phyloP scores from a whole-genome alignment of 2,888 invertebrate species.

The Drosophila subsilvestris region DNA sequence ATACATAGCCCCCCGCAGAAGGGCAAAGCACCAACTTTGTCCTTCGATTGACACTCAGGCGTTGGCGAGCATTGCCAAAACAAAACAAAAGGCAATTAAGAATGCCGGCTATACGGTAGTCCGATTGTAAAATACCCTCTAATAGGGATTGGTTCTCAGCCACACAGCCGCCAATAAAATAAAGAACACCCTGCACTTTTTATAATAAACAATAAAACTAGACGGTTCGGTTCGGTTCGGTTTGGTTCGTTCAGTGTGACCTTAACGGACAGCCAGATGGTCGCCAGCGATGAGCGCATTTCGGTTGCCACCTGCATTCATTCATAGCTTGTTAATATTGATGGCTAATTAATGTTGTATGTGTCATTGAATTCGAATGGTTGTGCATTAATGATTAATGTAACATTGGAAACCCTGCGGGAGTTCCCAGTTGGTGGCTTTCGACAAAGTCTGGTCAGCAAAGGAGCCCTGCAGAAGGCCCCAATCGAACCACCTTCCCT shows the following conservation, averaged over 20 bases:
- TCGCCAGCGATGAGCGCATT: background rate
- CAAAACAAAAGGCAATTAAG: background rate
- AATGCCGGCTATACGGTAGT: background rate
- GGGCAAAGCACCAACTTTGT: background rate
- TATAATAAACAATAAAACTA: background rate
- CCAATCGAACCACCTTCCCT: background rate
- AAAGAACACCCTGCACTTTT: too few species aligned
- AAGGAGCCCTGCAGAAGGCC: too few species aligned
- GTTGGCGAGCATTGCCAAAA: background rate
- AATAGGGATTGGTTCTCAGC: background rate
- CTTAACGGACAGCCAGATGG: conserved; percentile 16
- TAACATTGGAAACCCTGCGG: background rate
- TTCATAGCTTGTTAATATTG: conserved; percentile 47
- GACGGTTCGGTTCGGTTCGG: too few species aligned
- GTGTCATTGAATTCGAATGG: conserved; percentile 19
- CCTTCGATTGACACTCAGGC: background rate
- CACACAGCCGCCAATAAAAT: too few species aligned
- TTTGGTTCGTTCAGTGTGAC: background rate
- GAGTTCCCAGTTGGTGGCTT: background rate
- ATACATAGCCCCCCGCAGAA: background rate
- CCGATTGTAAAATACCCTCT: background rate
- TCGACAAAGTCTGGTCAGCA: too few species aligned
- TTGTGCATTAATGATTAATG: conserved; percentile 12
- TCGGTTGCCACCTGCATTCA: conserved; percentile 22
- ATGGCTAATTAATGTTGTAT: conserved; percentile 36